Conservation (phyloP, 2,797 vertebrate genomes). For the Chloroceryle amazona region DNA sequence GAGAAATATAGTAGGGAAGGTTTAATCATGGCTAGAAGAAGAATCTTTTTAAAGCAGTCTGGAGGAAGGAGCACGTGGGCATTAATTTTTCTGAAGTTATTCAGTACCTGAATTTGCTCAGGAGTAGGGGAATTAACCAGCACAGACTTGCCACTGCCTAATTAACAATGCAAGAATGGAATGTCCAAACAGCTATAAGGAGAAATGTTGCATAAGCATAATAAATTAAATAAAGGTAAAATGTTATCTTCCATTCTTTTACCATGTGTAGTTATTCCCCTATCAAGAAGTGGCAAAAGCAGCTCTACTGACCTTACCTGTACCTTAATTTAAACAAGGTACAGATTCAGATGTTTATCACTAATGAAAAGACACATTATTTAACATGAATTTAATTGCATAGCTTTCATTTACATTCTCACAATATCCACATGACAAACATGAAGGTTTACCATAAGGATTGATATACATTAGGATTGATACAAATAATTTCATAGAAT, state of each 20-base stretch:
- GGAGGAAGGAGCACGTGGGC: not conserved
- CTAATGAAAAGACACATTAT: not conserved
- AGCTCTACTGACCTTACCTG: not conserved
- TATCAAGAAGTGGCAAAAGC: not conserved
- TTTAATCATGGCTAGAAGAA: not conserved
- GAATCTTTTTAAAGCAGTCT: not conserved
- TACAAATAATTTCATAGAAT: not conserved
- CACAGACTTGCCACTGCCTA: constrained; percentile 13
- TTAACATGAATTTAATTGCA: not conserved
- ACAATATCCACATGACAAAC: not conserved
- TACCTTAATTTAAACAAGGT: not conserved
- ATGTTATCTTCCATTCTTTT: not conserved
- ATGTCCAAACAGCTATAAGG: constrained; percentile 25
- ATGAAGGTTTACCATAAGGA: not conserved
- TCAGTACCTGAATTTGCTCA: not conserved
- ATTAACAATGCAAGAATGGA: constrained; percentile 40
- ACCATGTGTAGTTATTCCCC: not conserved
- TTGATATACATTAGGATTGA: not conserved
- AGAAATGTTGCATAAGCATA: constrained; percentile 23
- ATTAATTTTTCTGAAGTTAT: not conserved
- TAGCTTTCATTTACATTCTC: not conserved
- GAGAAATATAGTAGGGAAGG: not conserved
- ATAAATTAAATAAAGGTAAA: not conserved
- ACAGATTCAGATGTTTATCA: not conserved
- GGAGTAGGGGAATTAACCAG: not conserved